Evolutionary conservation across 2,797 vertebrate genomes (phyloP), one percentile per base, ranked within the genome.

Genomic region (Intellagama lesueurii): DNA sequence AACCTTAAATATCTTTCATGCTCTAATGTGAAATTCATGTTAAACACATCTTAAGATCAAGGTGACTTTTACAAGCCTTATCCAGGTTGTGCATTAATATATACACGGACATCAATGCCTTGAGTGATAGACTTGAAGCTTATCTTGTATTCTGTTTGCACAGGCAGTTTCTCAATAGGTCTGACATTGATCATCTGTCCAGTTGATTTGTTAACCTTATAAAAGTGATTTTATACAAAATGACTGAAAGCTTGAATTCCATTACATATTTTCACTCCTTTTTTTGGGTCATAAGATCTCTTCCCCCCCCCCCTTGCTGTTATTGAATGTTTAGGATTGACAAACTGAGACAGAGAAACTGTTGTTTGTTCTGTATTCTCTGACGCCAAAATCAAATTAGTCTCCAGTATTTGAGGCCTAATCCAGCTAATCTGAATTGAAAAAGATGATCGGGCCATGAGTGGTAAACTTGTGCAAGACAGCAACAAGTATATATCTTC

Each of bases 1-100:
- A 96, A 94, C 86, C 90, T 88, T 91, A 90, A 93, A 75, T 89
- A 91, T 80, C 78, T 95, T 94, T 95, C 86, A 76, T 5, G 35
- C 26, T 90, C 88, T 83, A 90, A 72, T 92, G 84, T 92, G 91
- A 92, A 95, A 95, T 93, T 94, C 87, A 90, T 8, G 0, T 86
- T 94, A 94, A 95, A 93, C 87, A 44, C 1, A 68, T 92, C 92
- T 95, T 92, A 84, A 91, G 52, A 94, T 81, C 94, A 97, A 96
- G 92, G 94, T 96, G 94, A 96, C 95, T 96, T 96, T 96, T 94
- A 88, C 89, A 94, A 93, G 83, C 93, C 92, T 90, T 91, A 81
- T 93, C 90, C 47, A 40, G 94, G 85, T n/a, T 16, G 84, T 81
- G n/a, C 66, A 93, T 95, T 94, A 94, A 88, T 81, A 90, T 68